Base-by-base conservation (phyloP, 2,797 vertebrate genomes). In the Ataeniobius toweri region DNA sequence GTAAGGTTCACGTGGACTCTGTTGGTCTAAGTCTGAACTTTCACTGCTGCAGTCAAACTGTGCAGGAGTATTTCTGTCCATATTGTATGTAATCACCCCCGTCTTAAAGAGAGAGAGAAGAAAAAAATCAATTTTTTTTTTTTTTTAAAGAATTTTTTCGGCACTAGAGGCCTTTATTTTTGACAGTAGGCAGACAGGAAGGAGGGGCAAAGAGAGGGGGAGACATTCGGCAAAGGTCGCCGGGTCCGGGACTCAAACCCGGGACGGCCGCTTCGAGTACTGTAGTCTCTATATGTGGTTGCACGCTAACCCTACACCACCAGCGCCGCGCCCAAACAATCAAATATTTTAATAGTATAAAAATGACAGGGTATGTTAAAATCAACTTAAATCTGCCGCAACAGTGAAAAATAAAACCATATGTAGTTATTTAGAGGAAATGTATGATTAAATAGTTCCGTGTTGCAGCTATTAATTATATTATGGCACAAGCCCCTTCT, bases 21-120 rank as follows among this genome's bases (percentile, higher is more conserved):
- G 58, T n/a, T 91, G 96, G 48, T 97, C 98, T 28, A 94, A 71
- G 18, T 99, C 97, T 0, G 97, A 97, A 93, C 95, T 96, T 0
- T 97, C 97, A 0, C 96, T 96, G 86, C 95, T 96, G 86, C 95
- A 97, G 0, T 89, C 89, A 2, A 95, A 97, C 14, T 94, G 96
- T 53, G 91, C 94, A 0, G 97, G 96, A 1, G 95, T 96, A 56
- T 89, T 89, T 86, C 95, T 91, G 20, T 95, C 95, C 18, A 92
- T 83, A 56, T 65, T 94, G 71, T 95, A 97, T 18, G 89, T 86
- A 48, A 96, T 91, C 1, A 85, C 61, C 14, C 98, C 98, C 0
- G 96, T 97, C 98, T 99, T 28, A 68, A 70, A 46, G 56, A 2
- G 61, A 68, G 12, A 53, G 5, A 7, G 73, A 77, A 58, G 36